Percentiles rank a stretch among this genome's conserved stretches.
Evolutionary conservation across 1,140 invertebrate species (phyloP).

Genomic region (Trachymyrmex septentrionalis): DNA sequence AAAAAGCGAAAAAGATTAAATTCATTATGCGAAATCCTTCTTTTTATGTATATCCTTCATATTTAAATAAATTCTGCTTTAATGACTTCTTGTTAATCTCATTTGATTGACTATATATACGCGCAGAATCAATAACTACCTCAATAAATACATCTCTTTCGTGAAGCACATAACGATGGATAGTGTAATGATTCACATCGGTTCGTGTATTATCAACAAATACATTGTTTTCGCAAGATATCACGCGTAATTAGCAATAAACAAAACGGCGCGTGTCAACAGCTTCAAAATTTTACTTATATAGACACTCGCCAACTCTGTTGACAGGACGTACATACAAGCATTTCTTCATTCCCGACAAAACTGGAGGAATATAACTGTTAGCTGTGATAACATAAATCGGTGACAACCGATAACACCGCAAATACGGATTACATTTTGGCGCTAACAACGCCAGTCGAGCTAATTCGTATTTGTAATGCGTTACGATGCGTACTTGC

Average conservation of each 20-base stretch:
- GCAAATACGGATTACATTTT: constrained; percentile 58
- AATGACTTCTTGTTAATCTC: constrained; percentile 13
- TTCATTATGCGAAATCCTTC: not conserved
- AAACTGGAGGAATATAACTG: constrained; percentile 49
- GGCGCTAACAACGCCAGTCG: constrained; percentile 37
- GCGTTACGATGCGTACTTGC: constrained; percentile 43
- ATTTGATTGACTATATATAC: not conserved
- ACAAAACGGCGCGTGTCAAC: constrained; percentile 58
- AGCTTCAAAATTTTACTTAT: constrained; percentile 61
- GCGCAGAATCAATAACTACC: constrained; percentile 25
- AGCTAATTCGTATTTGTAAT: constrained; percentile 60
- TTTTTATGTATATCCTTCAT: not conserved
- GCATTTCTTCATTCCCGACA: constrained; percentile 44
- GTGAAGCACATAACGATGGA: constrained; percentile 20
- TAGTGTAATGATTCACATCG: constrained; percentile 36
- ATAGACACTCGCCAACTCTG: constrained; percentile 55
- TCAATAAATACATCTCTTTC: constrained; percentile 35
- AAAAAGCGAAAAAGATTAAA: not conserved
- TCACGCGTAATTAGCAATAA: constrained; percentile 57
- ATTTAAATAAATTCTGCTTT: constrained; percentile 23
- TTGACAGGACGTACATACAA: constrained; percentile 48
- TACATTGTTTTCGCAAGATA: constrained; percentile 56
- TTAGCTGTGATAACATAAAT: constrained; percentile 58
- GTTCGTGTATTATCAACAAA: constrained; percentile 44
- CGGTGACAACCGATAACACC: constrained; percentile 45